Conservation (phyloP, 2,797 vertebrate genomes). For the Takifugu rubripes region DNA sequence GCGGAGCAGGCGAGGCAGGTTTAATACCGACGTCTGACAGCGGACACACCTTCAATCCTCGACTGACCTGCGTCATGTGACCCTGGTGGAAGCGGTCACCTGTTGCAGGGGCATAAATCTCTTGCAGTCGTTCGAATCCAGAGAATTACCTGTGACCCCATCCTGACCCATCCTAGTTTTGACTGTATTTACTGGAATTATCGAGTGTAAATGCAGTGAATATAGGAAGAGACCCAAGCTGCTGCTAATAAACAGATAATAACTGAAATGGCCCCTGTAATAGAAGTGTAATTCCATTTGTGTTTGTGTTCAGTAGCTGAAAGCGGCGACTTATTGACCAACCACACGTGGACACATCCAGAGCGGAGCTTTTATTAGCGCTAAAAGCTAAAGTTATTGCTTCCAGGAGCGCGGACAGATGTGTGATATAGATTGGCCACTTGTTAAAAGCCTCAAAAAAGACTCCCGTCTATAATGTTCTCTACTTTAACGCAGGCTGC, state of each 20-base stretch:
- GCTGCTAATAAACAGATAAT: too few relatives aligned
- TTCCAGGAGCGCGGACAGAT: too few relatives aligned
- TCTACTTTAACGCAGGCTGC: constrained; percentile 4
- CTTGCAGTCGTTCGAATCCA: not conserved
- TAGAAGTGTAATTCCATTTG: too few relatives aligned
- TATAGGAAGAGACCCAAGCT: too few relatives aligned
- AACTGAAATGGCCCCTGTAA: too few relatives aligned
- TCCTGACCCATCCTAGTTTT: not conserved
- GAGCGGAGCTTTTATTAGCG: too few relatives aligned
- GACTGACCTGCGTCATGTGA: constrained; percentile 25
- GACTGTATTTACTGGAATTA: too few relatives aligned
- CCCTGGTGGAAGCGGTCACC: constrained; percentile 26
- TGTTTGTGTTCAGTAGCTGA: too few relatives aligned
- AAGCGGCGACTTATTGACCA: too few relatives aligned
- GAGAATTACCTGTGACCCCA: not conserved
- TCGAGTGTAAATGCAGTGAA: too few relatives aligned
- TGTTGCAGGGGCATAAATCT: constrained; percentile 15
- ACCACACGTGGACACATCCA: too few relatives aligned
- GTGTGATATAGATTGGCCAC: not conserved
- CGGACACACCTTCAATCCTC: constrained; percentile 23
- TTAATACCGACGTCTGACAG: constrained; percentile 7
- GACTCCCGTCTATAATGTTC: not conserved
- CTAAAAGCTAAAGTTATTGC: too few relatives aligned
- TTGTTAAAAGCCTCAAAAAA: not conserved
- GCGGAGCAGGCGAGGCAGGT: not conserved